Base-by-base conservation (phyloP, 1,140 invertebrate genomes). In the Galendromus occidentalis region DNA sequence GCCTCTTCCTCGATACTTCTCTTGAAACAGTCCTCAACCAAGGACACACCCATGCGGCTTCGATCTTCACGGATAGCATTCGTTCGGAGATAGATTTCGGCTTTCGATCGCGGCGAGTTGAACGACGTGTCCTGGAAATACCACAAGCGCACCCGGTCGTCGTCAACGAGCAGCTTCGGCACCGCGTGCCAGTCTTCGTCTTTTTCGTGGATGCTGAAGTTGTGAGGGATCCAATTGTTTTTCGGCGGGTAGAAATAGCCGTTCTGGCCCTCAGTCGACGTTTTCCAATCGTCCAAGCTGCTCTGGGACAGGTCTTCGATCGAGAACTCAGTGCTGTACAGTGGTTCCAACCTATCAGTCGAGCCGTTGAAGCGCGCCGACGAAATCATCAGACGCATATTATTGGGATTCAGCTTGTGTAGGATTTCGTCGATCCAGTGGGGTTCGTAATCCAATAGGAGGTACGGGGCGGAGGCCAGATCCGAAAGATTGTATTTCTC, bases 21-120 rank as follows among this genome's bases (percentile, higher is more conserved):
- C 51, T 59, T 59, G 51, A 59, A 59, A 25, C 51, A 59, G 51
- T 59, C 51, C 33, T 59, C 51, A 33, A 59, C 22, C 17, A 59
- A 33, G 33, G 51, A 25, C 14, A 59, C 51, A 17, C 51, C 51
- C 25, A 33, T 59, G 14, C 51, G 51, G 12, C 25, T 25, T 59
- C 33, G 25, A 33, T 59, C 51, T 33, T 59, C 51, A 18, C 51
- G 51, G 25, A 59, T 59, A 14, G 51, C 51, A 22, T 59, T 59
- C n/a, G 51, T 59, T 17, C 51, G 51, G 6, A 59, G 22, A 9
- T 59, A 59, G 51, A 59, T 33, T 59, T 59, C 51, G 22, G 51
- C 51, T 25, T 59, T 59, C 14, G 51, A 59, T 14, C 51, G 51
- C 17, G 51, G 51, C 51, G 51, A 59, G 33, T 59, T 59, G 22